These are phyloP conservation scores for Discoglossus pictus DNA, from an alignment of 2,797 vertebrate species.

Conservation along the genomic window DNA sequence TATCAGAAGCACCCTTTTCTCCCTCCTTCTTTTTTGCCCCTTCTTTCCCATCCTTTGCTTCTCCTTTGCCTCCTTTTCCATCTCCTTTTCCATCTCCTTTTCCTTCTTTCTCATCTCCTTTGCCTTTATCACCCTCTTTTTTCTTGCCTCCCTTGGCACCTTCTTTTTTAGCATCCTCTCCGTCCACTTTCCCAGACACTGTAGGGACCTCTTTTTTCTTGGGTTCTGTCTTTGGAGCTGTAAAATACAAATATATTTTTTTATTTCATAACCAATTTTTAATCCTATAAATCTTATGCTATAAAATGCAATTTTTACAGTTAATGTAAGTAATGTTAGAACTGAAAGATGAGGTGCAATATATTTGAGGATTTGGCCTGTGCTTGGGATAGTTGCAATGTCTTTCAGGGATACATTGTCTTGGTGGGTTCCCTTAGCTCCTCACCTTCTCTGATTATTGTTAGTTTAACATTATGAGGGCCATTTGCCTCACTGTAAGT, in stretches of 20 bases:
- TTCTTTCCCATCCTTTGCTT: conserved; percentile 41
- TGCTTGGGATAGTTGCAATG: too few species aligned
- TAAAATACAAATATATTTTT: conserved; percentile 10
- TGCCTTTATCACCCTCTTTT: conserved; percentile 66
- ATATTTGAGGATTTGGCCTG: too few species aligned
- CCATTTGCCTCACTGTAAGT: too few species aligned
- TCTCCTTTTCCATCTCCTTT: conserved; percentile 62
- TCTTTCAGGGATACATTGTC: too few species aligned
- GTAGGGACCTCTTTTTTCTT: conserved; percentile 68
- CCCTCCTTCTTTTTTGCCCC: neutral
- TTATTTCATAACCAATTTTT: too few species aligned
- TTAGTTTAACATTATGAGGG: too few species aligned
- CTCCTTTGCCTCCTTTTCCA: conserved; percentile 58
- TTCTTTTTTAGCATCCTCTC: conserved; percentile 72
- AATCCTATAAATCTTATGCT: too few species aligned
- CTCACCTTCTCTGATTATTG: too few species aligned
- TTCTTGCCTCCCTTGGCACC: conserved; percentile 59
- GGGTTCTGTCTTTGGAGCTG: conserved; percentile 67
- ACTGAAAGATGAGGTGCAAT: too few species aligned
- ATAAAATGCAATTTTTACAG: too few species aligned
- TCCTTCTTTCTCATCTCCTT: conserved; percentile 60
- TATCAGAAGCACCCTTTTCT: conserved; percentile 14
- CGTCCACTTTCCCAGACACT: conserved; percentile 82
- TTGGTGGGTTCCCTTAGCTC: too few species aligned
- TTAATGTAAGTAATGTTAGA: too few species aligned